Evolutionary conservation across 2,113 vertebrate genomes (phyloP).

Genomic region (Tetrao urogallus): DNA sequence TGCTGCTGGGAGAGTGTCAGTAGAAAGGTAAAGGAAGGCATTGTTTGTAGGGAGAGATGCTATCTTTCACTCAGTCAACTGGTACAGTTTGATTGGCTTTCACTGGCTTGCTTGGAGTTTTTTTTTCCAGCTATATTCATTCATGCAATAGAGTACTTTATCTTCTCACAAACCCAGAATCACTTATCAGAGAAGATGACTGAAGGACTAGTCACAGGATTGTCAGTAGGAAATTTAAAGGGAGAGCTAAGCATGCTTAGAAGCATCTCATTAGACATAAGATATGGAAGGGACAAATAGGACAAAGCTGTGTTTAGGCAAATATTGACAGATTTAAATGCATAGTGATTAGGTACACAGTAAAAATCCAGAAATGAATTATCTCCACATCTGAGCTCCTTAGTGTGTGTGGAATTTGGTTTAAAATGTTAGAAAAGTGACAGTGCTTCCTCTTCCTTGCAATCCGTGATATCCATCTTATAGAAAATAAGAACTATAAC

Average conservation of each 20-base stretch:
- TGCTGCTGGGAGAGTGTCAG: background rate
- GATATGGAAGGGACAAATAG: background rate
- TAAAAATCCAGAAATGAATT: background rate
- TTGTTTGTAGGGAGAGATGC: background rate
- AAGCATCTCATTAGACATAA: background rate
- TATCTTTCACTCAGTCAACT: background rate
- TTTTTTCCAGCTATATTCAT: background rate
- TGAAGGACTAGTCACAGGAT: background rate
- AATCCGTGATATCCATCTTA: background rate
- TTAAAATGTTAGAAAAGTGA: background rate
- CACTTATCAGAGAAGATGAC: background rate
- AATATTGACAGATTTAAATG: background rate
- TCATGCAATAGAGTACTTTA: background rate
- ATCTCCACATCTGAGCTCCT: background rate
- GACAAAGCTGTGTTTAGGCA: background rate
- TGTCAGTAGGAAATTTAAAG: background rate
- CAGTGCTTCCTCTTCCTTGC: background rate
- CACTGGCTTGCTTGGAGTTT: background rate
- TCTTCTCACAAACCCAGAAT: background rate
- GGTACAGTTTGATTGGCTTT: background rate
- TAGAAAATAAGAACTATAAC: background rate
- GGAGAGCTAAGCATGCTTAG: background rate
- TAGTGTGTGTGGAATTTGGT: background rate
- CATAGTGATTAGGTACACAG: background rate
- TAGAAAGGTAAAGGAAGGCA: background rate